These are phyloP conservation scores for Bradysia coprophila DNA, from an alignment of 1,140 invertebrate species.

Conservation along the genomic window DNA sequence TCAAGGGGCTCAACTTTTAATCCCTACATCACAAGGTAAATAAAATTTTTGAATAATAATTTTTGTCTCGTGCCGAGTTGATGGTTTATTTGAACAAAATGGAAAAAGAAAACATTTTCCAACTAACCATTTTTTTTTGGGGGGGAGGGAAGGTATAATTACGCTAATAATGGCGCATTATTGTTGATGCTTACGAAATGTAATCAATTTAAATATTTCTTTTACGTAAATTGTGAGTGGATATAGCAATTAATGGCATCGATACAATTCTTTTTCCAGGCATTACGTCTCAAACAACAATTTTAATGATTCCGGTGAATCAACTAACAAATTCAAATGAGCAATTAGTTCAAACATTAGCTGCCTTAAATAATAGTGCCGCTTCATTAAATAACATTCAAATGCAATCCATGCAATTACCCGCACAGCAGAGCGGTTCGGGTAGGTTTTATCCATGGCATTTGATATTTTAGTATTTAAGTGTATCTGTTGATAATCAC, in stretches of 20 bases:
- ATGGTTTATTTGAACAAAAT: background rate
- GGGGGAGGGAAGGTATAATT: no score
- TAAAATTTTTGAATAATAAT: slow-evolving; percentile 4
- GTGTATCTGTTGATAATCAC: slow-evolving; percentile 1
- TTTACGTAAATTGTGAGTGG: no score
- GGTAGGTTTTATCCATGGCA: slow-evolving; percentile 13
- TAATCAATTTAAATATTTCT: no score
- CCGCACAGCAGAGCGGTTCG: slow-evolving; percentile 10
- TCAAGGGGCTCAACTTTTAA: slow-evolving; percentile 80
- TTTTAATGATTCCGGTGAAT: slow-evolving; percentile 78
- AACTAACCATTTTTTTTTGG: background rate
- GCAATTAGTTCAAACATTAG: slow-evolving; percentile 21
- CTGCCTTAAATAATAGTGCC: slow-evolving; percentile 11
- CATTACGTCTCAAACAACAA: slow-evolving; percentile 81
- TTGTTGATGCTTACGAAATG: background rate
- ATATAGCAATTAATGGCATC: no score
- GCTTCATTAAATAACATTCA: slow-evolving; percentile 39
- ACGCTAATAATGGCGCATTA: background rate
- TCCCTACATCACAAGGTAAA: slow-evolving; percentile 84
- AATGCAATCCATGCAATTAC: slow-evolving; percentile 25
- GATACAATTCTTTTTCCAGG: no score
- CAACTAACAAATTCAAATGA: slow-evolving; percentile 58
- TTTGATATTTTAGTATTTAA: slow-evolving; percentile 14
- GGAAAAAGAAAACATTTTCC: background rate
- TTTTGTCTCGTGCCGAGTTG: no score